Percentiles rank a stretch among this genome's conserved stretches.
Conservation (phyloP, 1,140 invertebrate species). For the Apis mellifera region DNA sequence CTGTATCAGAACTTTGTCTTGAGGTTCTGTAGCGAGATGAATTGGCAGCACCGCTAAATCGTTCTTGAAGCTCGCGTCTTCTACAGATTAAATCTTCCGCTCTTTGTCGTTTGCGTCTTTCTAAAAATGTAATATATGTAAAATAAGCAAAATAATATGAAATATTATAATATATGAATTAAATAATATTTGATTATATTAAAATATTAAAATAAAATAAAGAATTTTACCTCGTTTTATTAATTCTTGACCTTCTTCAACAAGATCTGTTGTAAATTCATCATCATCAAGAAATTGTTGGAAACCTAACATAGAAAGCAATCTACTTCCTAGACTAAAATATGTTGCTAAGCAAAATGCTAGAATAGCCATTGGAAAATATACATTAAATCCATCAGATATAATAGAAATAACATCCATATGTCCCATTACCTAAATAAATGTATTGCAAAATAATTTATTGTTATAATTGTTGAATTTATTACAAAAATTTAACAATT, state of each 20-base stretch:
- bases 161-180: too few species aligned
- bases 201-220: too few species aligned
- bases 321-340: conserved; percentile 94
- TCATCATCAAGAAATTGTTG: conserved; percentile 98
- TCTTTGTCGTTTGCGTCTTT: conserved; percentile 91
- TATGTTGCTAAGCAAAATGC: conserved; percentile 97
- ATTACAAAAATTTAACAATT: neutral
- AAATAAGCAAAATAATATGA: too few species aligned
- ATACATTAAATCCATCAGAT: conserved; percentile 99
- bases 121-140: conserved; percentile 73
- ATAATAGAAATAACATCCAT: conserved; percentile 99
- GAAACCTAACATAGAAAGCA: conserved; percentile 95
- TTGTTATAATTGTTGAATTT: too few species aligned
- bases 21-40: conserved; percentile 81
- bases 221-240: conserved; percentile 87
- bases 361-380: conserved; percentile 98
- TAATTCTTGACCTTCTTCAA: conserved; percentile 95
- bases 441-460: conserved; percentile 47
- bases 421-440: conserved; percentile 97
- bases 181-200: too few species aligned
- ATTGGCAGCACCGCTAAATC: conserved; percentile 82
- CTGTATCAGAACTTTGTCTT: conserved; percentile 82
- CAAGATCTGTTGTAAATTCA: conserved; percentile 94
- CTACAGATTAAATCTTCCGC: conserved; percentile 89
- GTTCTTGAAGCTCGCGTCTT: conserved; percentile 87